Percentiles rank a stretch among this genome's conserved stretches.
Evolutionary conservation across 92 coral and sea anemone genomes (phyloP).

Genomic region (Zoanthus solanderi): DNA sequence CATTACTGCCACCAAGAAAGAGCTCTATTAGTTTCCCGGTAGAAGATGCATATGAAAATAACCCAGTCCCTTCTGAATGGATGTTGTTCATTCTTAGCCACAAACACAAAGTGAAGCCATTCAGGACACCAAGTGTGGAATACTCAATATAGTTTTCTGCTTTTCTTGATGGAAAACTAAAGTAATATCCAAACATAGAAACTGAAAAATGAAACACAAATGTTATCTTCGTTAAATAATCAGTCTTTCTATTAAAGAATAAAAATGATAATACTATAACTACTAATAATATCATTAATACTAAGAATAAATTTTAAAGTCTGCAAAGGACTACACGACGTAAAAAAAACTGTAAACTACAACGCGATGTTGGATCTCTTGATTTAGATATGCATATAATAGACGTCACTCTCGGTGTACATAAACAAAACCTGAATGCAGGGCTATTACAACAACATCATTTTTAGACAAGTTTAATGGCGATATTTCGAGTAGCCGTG

Average conservation of each 20-base stretch:
- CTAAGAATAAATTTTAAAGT: no score
- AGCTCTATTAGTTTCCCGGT: background rate
- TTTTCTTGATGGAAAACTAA: constrained; percentile 4
- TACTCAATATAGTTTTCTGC: constrained; percentile 11
- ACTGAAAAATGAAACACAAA: background rate
- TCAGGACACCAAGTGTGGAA: background rate
- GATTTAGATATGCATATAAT: no score
- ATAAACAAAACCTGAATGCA: no score
- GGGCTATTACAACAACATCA: no score
- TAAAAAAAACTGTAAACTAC: no score
- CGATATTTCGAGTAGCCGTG: no score
- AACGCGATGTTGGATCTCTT: no score
- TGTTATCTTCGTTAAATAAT: background rate
- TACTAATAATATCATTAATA: no score
- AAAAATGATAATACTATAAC: background rate
- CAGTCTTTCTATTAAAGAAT: background rate
- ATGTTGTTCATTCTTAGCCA: background rate
- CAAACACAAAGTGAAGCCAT: background rate
- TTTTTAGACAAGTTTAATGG: no score
- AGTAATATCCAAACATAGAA: background rate
- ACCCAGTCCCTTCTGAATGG: background rate
- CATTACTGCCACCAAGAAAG: background rate
- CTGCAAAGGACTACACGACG: no score
- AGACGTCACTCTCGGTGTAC: no score
- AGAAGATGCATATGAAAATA: constrained; percentile 2